Evolutionary conservation across 2,888 invertebrate genomes (phyloP), one percentile per base, ranked within the genome.

Genomic region (Zygothrica quintamaculata): DNA sequence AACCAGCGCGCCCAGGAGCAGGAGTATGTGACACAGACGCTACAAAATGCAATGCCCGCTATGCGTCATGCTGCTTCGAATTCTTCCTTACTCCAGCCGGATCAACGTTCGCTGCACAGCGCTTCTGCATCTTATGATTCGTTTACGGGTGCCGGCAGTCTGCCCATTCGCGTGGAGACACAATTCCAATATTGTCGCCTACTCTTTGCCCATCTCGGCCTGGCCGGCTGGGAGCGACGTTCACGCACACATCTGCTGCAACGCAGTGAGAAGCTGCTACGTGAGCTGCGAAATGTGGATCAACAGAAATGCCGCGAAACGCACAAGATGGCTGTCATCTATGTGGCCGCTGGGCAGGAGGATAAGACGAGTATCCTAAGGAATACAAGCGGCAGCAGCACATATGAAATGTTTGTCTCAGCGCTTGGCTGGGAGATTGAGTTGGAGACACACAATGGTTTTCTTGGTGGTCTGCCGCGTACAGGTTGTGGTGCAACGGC

Each of bases 331-430:
- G 99, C 99, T 12, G 97, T 99, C 43, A 97, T 99, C 85, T 99
- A 98, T 91, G 99, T 99, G 12, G 98, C 96, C n/a, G 95, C 95
- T 42, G 99, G 99, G 0, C 99, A 99, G 90, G 99, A 99, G 91
- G 97, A 98, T 80, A 98, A 99, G 86, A 96, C 95, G 89, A 97
- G 98, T 36, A 99, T 99, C 84, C 87, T 94, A 37, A 88, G 87
- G n/a, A 99, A 99, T 90, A 94, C 95, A 31, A 95, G 95, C 69
- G 99, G 98, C 25, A 99, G 98, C 90, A 95, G 95, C 65, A 96
- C 96, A 29, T 99, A 98, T 90, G 99, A 99, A 91, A 95, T 95
- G 77, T 96, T 96, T 88, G 91, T 94, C 0, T 93, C 94, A 0
- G 94, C 94, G 0, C 87, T 94, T 9, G 94, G 94, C 15, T 94